Conservation (phyloP, 92 coral and sea anemone species). For the Zoanthus sociatus region DNA sequence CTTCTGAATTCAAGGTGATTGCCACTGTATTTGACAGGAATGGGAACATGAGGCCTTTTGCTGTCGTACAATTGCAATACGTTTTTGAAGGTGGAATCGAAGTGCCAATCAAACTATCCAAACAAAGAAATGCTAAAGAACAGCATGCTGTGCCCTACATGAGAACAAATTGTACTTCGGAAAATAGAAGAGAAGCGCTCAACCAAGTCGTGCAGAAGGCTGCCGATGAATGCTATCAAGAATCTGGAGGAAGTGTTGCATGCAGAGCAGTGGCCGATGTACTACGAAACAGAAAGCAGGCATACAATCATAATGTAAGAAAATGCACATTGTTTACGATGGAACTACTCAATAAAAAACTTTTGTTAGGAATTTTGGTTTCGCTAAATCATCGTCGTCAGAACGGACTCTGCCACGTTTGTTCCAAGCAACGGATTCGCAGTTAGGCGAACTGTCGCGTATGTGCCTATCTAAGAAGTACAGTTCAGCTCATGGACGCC, state of each 20-base stretch:
- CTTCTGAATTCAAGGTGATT: slow-evolving; percentile 57
- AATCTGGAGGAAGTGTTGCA: slow-evolving; percentile 65
- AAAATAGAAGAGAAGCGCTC: slow-evolving; percentile 51
- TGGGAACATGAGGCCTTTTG: slow-evolving; percentile 54
- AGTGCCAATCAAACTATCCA: slow-evolving; percentile 61
- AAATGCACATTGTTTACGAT: slow-evolving; percentile 53
- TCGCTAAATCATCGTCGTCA: slow-evolving; percentile 51
- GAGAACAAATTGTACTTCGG: slow-evolving; percentile 65
- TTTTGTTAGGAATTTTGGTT: slow-evolving; percentile 67
- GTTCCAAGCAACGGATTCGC: slow-evolving; percentile 58
- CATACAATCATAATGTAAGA: slow-evolving; percentile 52
- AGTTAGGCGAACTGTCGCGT: slow-evolving; percentile 54
- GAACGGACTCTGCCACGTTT: slow-evolving; percentile 65
- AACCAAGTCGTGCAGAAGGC: slow-evolving; percentile 56
- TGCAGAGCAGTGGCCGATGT: slow-evolving; percentile 65
- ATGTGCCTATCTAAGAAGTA: slow-evolving; percentile 44
- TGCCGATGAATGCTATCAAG: slow-evolving; percentile 69
- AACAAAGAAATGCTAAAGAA: slow-evolving; percentile 67
- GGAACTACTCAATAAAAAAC: slow-evolving; percentile 64
- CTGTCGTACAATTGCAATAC: slow-evolving; percentile 54
- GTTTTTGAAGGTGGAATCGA: slow-evolving; percentile 66
- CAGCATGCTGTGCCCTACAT: slow-evolving; percentile 64
- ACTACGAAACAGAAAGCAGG: slow-evolving; percentile 60
- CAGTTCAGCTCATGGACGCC: slow-evolving; percentile 60
- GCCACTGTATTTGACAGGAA: slow-evolving; percentile 59